Conservation (phyloP, 2,113 vertebrate species). For the Setophaga coronata region DNA sequence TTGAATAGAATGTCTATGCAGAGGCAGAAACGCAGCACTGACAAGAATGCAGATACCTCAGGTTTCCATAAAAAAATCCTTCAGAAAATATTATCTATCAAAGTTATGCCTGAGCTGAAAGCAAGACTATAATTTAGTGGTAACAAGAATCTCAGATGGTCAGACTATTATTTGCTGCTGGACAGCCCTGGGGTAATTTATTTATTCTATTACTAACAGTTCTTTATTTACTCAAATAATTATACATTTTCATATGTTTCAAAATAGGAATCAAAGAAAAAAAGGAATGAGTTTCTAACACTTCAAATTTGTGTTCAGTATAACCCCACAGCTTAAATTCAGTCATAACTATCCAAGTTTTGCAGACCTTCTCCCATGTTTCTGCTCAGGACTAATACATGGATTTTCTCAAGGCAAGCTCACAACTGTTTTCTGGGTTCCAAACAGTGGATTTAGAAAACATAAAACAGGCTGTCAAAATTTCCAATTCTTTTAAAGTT, state of each 20-base stretch:
- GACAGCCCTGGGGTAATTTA: background rate
- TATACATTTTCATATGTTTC: background rate
- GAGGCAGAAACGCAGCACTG: background rate
- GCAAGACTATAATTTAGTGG: background rate
- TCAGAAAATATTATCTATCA: background rate
- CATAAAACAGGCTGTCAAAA: background rate
- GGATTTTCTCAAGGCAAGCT: background rate
- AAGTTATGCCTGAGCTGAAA: background rate
- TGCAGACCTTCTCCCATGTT: background rate
- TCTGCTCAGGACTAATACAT: background rate
- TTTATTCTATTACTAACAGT: background rate
- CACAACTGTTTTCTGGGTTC: background rate
- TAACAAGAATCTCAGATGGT: background rate
- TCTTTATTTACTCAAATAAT: background rate
- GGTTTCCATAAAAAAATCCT: background rate
- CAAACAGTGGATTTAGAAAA: background rate
- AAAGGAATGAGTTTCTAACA: background rate
- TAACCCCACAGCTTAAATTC: background rate
- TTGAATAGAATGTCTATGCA: background rate
- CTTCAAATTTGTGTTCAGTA: background rate
- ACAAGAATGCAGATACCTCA: background rate
- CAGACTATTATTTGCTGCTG: background rate
- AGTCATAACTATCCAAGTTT: background rate
- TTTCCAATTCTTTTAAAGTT: background rate
- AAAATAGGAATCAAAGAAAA: background rate